Base-by-base conservation (phyloP, 2,888 invertebrate genomes). In the Hoplodrina blanda region DNA sequence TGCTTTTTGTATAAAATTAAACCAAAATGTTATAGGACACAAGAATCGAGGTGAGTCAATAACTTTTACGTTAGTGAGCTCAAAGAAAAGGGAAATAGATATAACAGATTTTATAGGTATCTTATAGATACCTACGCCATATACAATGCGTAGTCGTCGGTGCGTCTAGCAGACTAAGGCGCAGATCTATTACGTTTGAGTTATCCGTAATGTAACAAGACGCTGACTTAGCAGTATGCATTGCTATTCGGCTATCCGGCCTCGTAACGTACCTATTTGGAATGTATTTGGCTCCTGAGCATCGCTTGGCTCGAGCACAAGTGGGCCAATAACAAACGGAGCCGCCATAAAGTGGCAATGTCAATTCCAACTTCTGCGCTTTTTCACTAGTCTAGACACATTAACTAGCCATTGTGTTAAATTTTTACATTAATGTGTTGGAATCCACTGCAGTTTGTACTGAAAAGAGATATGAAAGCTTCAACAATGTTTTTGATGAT, bases 271-370 rank as follows among this genome's bases (percentile, higher is more conserved):
- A 73, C 73, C 78, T 83, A 80, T 84, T 83, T 67, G 78, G 70
- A 81, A 83, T 82, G 75, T 78, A 75, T 79, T 77, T 81, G 78
- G 85, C 84, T 81, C 80, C 77, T 75, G 74, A 81, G 75, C 71
- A 76, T 60, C 72, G 81, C 87, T 94, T 94, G 94, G 94, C 94
- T 83, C 88, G 69, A 68, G 80, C 75, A 85, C 93, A 94, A 94
- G 92, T 94, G 88, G 92, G 90, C 88, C 91, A 93, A 90, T 92
- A 91, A 91, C 90, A 91, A 88, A 88, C 89, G 86, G 85, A 85
- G 81, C 78, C 82, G 79, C 85, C 83, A 89, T 91, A 91, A 90
- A 91, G 85, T 87, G 87, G 84, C 79, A 83, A 85, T 88, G 90
- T 91, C 92, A 90, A 92, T 90, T 90, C 82, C 86, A 89, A 89